A percentile compares a stretch with the other conserved stretches of the same genome.
phyloP scores from a whole-genome alignment of 2,888 invertebrate species.

The Drosophila mimica region DNA sequence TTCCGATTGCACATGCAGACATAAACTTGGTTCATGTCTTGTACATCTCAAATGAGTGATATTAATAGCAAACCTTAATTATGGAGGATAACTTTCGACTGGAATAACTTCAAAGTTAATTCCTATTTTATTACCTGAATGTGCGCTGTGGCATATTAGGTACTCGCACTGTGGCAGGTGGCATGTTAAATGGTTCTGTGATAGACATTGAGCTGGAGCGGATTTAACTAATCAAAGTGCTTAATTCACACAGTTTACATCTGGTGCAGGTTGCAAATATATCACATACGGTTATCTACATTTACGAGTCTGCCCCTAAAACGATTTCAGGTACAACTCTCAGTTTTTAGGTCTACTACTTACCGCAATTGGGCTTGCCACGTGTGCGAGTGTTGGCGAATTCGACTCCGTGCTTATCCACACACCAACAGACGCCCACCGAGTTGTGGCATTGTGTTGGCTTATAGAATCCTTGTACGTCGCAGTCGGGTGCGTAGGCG shows the following conservation, averaged over 20 bases:
- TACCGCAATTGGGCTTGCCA: slow-evolving; percentile 92
- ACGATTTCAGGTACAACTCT: slow-evolving; percentile 18
- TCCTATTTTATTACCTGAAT: background rate
- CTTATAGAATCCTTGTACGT: slow-evolving; percentile 93
- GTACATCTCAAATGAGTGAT: slow-evolving; percentile 52
- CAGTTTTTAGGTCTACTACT: slow-evolving; percentile 78
- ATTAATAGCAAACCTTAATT: slow-evolving; percentile 59
- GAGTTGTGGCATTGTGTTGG: slow-evolving; percentile 95
- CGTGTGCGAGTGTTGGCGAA: slow-evolving; percentile 93
- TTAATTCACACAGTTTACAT: background rate
- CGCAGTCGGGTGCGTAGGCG: slow-evolving; percentile 92
- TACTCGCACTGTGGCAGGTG: slow-evolving; percentile 43
- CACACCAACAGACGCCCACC: slow-evolving; percentile 96
- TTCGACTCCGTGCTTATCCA: slow-evolving; percentile 95
- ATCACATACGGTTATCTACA: background rate
- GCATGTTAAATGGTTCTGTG: background rate
- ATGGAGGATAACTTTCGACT: slow-evolving; percentile 17
- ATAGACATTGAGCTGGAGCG: background rate
- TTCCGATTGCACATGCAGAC: background rate
- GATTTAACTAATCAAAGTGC: slow-evolving; percentile 11
- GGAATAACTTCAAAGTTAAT: slow-evolving; percentile 10
- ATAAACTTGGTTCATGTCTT: slow-evolving; percentile 16
- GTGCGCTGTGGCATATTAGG: slow-evolving; percentile 41
- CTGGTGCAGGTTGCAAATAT: slow-evolving; percentile 1
- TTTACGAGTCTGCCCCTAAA: background rate